Conservation (phyloP, 2,113 vertebrate species). For the Chaetops frenatus region DNA sequence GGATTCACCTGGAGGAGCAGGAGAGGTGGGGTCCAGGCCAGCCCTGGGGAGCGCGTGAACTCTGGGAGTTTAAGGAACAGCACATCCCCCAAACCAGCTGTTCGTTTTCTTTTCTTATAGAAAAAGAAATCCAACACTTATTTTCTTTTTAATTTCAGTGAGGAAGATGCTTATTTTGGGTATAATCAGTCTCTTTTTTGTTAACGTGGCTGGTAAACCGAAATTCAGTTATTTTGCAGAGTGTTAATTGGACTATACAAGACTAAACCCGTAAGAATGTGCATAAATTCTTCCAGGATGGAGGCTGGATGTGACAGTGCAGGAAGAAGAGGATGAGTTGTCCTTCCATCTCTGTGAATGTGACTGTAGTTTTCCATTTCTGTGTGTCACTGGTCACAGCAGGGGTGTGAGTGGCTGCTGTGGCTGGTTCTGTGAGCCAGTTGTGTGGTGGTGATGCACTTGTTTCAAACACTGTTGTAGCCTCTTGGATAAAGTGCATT, state of each 20-base stretch:
- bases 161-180: neutral
- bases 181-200: neutral
- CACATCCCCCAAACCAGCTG: neutral
- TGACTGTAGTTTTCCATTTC: neutral
- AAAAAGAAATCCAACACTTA: neutral
- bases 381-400: neutral
- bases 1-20: neutral
- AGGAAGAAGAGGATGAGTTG: neutral
- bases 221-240: neutral
- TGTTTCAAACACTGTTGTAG: neutral
- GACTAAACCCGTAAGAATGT: neutral
- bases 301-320: neutral
- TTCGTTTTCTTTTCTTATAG: slow-evolving; percentile 44
- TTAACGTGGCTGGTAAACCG: neutral
- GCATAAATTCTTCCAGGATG: neutral
- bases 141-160: neutral
- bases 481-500: slow-evolving; percentile 1
- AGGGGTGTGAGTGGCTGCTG: neutral
- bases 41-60: neutral
- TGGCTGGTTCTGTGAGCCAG: neutral
- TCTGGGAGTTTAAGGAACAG: neutral
- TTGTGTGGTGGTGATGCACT: neutral
- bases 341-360: neutral
- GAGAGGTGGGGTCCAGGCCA: neutral
- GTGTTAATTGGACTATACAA: neutral